Evolutionary conservation across 1,140 invertebrate species (phyloP), one percentile per base, ranked within the genome.

Genomic region (Lordiphosa clarofinis): DNA sequence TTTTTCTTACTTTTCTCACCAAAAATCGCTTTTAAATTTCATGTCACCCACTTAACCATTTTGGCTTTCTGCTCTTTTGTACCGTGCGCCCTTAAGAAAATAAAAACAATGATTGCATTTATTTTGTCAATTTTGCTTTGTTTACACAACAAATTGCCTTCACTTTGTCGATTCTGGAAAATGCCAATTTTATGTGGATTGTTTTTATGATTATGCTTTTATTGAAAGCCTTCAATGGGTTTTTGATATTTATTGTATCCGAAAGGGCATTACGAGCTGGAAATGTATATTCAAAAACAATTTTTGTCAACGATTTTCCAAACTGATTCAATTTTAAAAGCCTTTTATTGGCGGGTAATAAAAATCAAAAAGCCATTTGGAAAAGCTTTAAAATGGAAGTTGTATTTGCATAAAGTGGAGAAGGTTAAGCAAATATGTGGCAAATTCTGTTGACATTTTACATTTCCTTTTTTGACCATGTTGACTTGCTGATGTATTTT

Each of bases 231-330:
- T 35, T 8, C 55, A 62, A 81, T 75, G 75, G 67, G 21, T 49
- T 72, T 81, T 81, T 68, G 58, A 82, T 81, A 68, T 76, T 81
- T 81, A 82, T 82, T 65, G 53, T 57, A 5, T 43, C 43, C 33
- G 72, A 78, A 35, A 12, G 38, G 59, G 35, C 55, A 70, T 55
- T 63, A 72, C 53, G 46, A 60, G 39, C 35, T 62, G 42, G 56
- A 65, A 71, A 81, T 52, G 42, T 21, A n/a, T 50, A 71, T 79
- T 21, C 62, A 67, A 81, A 74, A 56, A 31, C 31, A 21, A 38
- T 64, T 74, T 54, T 57, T 75, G 48, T 64, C 58, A 76, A 63
- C 63, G 55, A 62, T 56, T 67, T 54, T 28, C 19, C 42, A 42
- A 40, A 49, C 53, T 82, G 68, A 84, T 84, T 61, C 19, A 35